Percentiles rank a stretch among this genome's conserved stretches.
These are phyloP conservation scores for Epiblema foenella DNA, from an alignment of 2,888 invertebrate genomes.

Conservation along the genomic window DNA sequence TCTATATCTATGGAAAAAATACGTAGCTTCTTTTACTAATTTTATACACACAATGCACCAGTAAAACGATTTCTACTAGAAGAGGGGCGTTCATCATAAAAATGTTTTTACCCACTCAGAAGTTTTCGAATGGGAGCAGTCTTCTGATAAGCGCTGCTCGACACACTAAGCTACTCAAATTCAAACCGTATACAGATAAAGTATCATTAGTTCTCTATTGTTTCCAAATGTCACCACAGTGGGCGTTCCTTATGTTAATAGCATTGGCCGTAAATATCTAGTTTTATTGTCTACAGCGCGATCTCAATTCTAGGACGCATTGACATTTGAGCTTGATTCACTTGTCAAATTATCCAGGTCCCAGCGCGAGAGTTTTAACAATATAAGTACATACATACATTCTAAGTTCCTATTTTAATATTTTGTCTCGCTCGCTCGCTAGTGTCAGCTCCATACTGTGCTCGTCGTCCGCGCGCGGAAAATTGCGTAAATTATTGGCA, in stretches of 20 bases:
- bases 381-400: too few species aligned
- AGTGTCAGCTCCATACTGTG: too few species aligned
- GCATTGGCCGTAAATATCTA: conserved; percentile 20
- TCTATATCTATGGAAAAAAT: too few species aligned
- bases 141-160: background rate
- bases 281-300: conserved; percentile 15
- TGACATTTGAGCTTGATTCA: conserved; percentile 36
- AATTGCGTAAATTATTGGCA: too few species aligned
- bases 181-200: background rate
- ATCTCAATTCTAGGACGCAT: conserved; percentile 19
- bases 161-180: conserved; percentile 3
- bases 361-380: background rate
- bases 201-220: conserved; percentile 35
- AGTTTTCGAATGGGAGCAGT: background rate
- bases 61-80: too few species aligned
- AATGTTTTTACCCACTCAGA: background rate
- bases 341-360: background rate
- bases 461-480: too few species aligned
- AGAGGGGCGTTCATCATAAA: too few species aligned
- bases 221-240: conserved; percentile 35
- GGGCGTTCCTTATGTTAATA: conserved; percentile 31
- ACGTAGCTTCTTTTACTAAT: too few species aligned
- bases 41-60: too few species aligned
- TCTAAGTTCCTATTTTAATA: too few species aligned
- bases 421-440: too few species aligned